Conservation (phyloP, 2,797 vertebrate species). For the Melanotaenia boesemani region DNA sequence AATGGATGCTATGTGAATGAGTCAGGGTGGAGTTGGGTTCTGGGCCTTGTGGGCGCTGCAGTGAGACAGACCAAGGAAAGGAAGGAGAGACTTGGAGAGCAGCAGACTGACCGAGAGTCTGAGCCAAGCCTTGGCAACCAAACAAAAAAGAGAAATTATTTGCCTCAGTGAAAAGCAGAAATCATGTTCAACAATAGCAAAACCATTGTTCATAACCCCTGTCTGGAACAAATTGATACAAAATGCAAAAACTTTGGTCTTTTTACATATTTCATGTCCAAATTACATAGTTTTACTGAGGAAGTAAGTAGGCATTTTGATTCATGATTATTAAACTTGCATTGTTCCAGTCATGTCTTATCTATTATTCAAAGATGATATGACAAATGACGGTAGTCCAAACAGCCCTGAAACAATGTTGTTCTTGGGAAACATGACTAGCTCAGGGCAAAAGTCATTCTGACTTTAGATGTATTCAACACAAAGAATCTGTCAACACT, state of each 20-base stretch:
- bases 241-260: slow-evolving; percentile 11
- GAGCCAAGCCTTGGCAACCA: slow-evolving; percentile 77
- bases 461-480: too few relatives aligned
- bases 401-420: too few relatives aligned
- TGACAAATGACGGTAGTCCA: too few relatives aligned
- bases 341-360: neutral
- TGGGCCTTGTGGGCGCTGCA: slow-evolving; percentile 64
- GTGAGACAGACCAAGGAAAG: slow-evolving; percentile 58
- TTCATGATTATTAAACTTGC: slow-evolving; percentile 5
- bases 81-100: slow-evolving; percentile 49
- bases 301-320: slow-evolving; percentile 1
- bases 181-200: slow-evolving; percentile 46
- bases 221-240: slow-evolving; percentile 44
- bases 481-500: too few relatives aligned
- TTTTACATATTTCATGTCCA: slow-evolving; percentile 9
- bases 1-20: slow-evolving; percentile 80
- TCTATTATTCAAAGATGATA: neutral
- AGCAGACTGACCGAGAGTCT: slow-evolving; percentile 57
- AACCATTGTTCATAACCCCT: slow-evolving; percentile 46
- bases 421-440: neutral
- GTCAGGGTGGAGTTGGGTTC: slow-evolving; percentile 69
- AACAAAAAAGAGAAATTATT: slow-evolving; percentile 65
- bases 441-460: too few relatives aligned
- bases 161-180: slow-evolving; percentile 56
- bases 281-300: neutral